A percentile compares a stretch with the other conserved stretches of the same genome.
Evolutionary conservation across 2,113 vertebrate species (phyloP).

Genomic region (Pantherophis guttatus): DNA sequence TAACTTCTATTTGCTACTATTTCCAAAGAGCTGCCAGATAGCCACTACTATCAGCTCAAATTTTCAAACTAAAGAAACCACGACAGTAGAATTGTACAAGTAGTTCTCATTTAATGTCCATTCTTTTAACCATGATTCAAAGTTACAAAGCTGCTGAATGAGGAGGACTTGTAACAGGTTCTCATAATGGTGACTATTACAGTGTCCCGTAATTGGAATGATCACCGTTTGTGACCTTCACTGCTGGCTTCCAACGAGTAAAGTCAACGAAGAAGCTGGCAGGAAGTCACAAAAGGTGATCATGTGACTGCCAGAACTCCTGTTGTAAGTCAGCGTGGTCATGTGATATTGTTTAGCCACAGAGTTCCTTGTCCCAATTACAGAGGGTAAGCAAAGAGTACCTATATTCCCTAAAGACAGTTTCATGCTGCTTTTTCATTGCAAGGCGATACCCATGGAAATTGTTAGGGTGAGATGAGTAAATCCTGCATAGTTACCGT

Average conservation of each 20-base stretch:
- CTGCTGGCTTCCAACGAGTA: neutral
- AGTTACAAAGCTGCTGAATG: neutral
- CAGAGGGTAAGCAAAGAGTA: neutral
- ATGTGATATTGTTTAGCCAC: neutral
- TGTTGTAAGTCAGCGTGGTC: neutral
- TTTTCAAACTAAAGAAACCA: neutral
- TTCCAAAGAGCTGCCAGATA: neutral
- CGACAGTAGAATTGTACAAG: neutral
- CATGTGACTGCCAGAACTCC: neutral
- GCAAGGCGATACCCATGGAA: neutral
- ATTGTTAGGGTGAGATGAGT: neutral
- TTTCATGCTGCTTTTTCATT: neutral
- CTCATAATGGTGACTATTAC: neutral
- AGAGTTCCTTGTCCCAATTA: neutral
- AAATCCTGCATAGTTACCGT: neutral
- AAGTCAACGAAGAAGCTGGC: neutral
- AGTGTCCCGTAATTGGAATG: neutral
- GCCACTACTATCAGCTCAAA: neutral
- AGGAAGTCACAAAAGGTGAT: neutral
- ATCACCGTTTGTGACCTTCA: neutral
- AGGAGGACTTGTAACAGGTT: neutral
- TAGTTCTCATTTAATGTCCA: neutral
- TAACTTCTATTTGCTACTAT: neutral
- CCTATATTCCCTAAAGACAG: neutral
- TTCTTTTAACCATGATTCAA: neutral